A percentile compares a stretch with the other conserved stretches of the same genome.
Evolutionary conservation across 2,888 invertebrate species (phyloP).

Genomic region (Ferrisia virgata): DNA sequence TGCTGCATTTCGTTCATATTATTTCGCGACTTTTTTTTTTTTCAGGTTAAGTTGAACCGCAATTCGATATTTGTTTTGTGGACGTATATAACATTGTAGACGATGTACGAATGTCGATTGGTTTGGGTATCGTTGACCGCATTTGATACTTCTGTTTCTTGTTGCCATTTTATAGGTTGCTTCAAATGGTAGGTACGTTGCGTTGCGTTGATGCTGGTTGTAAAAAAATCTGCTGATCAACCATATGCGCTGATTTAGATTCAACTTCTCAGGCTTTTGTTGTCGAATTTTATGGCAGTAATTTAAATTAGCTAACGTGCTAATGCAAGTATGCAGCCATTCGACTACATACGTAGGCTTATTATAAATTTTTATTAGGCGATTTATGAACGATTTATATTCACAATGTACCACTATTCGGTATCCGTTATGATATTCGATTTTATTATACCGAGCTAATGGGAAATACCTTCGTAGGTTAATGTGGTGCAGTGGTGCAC

Average conservation of each 20-base stretch:
- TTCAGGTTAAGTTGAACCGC: slow-evolving; percentile 45
- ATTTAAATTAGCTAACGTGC: too few relatives aligned
- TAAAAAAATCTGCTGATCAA: neutral
- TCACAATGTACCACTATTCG: too few relatives aligned
- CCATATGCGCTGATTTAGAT: neutral
- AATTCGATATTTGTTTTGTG: slow-evolving; percentile 43
- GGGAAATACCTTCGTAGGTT: too few relatives aligned
- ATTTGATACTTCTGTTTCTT: slow-evolving; percentile 35
- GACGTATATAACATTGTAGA: slow-evolving; percentile 32
- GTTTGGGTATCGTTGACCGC: slow-evolving; percentile 43
- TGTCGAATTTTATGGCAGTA: too few relatives aligned
- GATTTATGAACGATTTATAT: too few relatives aligned
- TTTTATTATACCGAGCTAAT: too few relatives aligned
- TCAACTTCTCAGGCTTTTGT: too few relatives aligned
- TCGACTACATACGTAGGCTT: too few relatives aligned
- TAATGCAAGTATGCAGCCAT: too few relatives aligned
- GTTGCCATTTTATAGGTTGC: slow-evolving; percentile 7
- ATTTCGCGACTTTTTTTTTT: slow-evolving; percentile 44
- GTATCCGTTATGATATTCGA: too few relatives aligned
- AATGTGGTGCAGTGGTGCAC: too few relatives aligned
- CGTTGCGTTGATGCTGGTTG: neutral
- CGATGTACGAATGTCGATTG: slow-evolving; percentile 42
- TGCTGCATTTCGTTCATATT: slow-evolving; percentile 45
- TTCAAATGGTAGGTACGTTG: neutral
- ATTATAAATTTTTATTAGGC: too few relatives aligned